Conservation (phyloP, 2,797 vertebrate genomes). For the Xyrichtys novacula region DNA sequence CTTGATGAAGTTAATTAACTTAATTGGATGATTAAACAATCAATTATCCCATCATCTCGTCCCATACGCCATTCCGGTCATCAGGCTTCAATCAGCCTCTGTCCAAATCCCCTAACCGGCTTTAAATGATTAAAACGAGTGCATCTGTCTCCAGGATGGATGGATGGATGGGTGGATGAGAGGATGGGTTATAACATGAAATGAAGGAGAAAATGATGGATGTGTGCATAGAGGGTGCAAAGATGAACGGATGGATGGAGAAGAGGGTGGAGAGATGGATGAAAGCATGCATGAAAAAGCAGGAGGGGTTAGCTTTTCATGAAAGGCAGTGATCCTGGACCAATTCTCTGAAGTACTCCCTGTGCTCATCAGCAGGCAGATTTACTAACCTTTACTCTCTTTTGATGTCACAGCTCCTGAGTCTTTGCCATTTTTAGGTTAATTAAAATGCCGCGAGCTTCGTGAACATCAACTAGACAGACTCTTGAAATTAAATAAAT, state of each 20-base stretch:
- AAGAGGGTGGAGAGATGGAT: slow-evolving; percentile 20
- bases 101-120: slow-evolving; percentile 65
- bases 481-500: slow-evolving; percentile 19
- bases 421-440: slow-evolving; percentile 59
- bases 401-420: slow-evolving; percentile 49
- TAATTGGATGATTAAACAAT: slow-evolving; percentile 77
- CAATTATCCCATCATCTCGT: slow-evolving; percentile 69
- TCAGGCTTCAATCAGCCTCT: slow-evolving; percentile 40
- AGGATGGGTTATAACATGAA: slow-evolving; percentile 25
- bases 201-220: slow-evolving; percentile 42
- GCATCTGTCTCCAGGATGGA: slow-evolving; percentile 60
- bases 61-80: slow-evolving; percentile 56
- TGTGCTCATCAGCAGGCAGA: slow-evolving; percentile 43
- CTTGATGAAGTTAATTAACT: slow-evolving; percentile 63
- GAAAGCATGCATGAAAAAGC: slow-evolving; percentile 15
- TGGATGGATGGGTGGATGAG: slow-evolving; percentile 28
- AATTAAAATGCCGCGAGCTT: slow-evolving; percentile 62
- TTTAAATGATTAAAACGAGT: slow-evolving; percentile 56
- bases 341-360: slow-evolving; percentile 29
- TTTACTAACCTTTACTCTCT: slow-evolving; percentile 58
- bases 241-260: slow-evolving; percentile 18
- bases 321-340: slow-evolving; percentile 23
- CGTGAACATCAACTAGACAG: slow-evolving; percentile 38
- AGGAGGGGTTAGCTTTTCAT: slow-evolving; percentile 30
- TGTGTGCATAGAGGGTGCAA: slow-evolving; percentile 18